Conservation (phyloP, 35 echinoderm and acorn worm genomes). For the Chiridota heheva region DNA sequence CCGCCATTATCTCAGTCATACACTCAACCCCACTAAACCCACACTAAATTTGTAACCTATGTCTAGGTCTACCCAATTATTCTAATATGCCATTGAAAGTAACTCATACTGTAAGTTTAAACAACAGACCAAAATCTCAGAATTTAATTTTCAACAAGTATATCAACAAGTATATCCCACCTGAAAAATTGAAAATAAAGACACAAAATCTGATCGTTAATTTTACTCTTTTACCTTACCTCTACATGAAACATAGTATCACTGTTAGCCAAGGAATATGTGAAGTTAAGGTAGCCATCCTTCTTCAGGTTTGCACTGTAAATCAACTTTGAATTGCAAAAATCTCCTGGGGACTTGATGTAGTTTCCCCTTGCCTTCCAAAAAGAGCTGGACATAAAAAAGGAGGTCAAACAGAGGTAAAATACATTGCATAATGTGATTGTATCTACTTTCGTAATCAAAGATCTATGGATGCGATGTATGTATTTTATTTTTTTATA, state of each 20-base stretch:
- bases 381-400: constrained; percentile 51
- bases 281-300: constrained; percentile 78
- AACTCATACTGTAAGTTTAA: not conserved
- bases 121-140: not conserved
- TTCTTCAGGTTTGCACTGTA: constrained; percentile 91
- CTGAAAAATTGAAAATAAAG: too few relatives aligned
- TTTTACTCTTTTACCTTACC: constrained; percentile 46
- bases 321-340: constrained; percentile 64
- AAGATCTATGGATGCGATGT: not conserved
- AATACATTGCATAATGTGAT: not conserved
- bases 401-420: not conserved
- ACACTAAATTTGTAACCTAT: too few relatives aligned
- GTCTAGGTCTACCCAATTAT: too few relatives aligned
- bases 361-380: constrained; percentile 63
- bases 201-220: too few relatives aligned
- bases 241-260: constrained; percentile 88
- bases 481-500: not conserved
- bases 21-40: too few relatives aligned
- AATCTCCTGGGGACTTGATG: constrained; percentile 73
- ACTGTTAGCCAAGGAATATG: constrained; percentile 72
- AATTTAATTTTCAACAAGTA: too few relatives aligned
- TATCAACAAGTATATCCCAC: too few relatives aligned
- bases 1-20: too few relatives aligned
- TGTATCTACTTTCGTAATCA: not conserved
- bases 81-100: too few relatives aligned